Base-by-base conservation (phyloP, 2,113 vertebrate species). In the Camelus bactrianus region DNA sequence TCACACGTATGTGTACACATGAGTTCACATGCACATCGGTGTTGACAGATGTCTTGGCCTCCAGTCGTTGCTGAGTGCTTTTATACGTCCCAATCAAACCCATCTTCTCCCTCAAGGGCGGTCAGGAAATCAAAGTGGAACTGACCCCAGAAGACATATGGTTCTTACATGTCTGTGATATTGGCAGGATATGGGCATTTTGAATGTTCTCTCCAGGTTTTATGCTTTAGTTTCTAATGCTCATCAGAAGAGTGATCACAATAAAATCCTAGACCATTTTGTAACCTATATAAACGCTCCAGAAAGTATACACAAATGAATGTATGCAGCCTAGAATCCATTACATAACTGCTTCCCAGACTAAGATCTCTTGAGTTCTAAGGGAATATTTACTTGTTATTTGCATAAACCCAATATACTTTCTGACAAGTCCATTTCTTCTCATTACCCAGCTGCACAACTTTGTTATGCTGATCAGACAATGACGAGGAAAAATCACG, bases 361-460 rank as follows among this genome's bases (percentile, higher is more conserved):
- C 50, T 26, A 50, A 85, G 14, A 14, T 73, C 35, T 83, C 75
- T 26, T 26, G 52, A 85, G 58, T 89, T 84, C 52, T 65, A 32
- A 50, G 14, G 30, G 48, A 95, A 72, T 80, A 91, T 46, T 64
- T 50, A 46, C 72, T 93, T 91, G 69, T 67, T 26, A 15, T 91
- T 94, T 93, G 69, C 5, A 48, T 50, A 73, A 89, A 75, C 30
- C 13, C 56, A 91, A 46, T 11, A 60, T 12, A 38, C 46, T 80
- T 91, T 89, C 64, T 91, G 87, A 80, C 16, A 89, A 42, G 81
- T 54, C 91, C 77, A 76, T 82, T 96, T 89, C 38, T 65, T 93
- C n/a, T 89, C 28, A 72, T 50, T 72, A 70, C 26, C 17, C 38
- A 28, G 76, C 50, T 26, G 35, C 22, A 54, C 32, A 28, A 26